Evolutionary conservation across 2,888 invertebrate genomes (phyloP), one percentile per base, ranked within the genome.

Genomic region (Brachyptera risi): DNA sequence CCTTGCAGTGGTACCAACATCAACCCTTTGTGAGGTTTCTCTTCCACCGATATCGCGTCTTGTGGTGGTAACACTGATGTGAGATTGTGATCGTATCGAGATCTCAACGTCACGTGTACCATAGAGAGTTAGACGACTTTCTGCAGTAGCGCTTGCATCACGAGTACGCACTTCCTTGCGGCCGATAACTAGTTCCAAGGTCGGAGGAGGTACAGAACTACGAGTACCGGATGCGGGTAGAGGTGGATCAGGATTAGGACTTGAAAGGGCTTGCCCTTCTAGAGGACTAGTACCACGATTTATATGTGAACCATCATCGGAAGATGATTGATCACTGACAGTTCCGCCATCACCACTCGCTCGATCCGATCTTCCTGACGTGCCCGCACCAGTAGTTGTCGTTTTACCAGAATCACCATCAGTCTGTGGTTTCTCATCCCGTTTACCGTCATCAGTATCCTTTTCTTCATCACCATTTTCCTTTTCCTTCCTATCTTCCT

Each of bases 51-150:
- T 71, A 66, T 78, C 77, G 38, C 76, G 72, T 59, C 74, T 71
- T 1, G 76, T 77, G 15, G 76, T 77, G 7, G 76, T 76, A 7
- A 80, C 76, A 37, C 78, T 79, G 64, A 80, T 79, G 66, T 78
- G 78, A 7, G 80, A 79, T 69, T 80, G 78, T 1, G 80, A 79
- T 65, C 77, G 75, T 37, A 80, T 80, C 13, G 79, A 79, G 62
- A 80, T 80, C 72, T 80, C 80, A 4, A 80, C 78, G 69, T 80
- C 79, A 65, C 76, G 75, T n/a, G 76, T 75, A 11, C 79, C 77
- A 66, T 79, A 80, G 13, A 80, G 67, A 3, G 79, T 80, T 26
- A 80, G 68, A n/a, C 77, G 73, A 68, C 79, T 80, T 70, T 80
- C 80, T 13, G 80, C 75, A 7, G 77, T 75, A 4, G 80, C 79